Conservation (phyloP, 2,113 vertebrate genomes). For the Damaliscus lunatus region DNA sequence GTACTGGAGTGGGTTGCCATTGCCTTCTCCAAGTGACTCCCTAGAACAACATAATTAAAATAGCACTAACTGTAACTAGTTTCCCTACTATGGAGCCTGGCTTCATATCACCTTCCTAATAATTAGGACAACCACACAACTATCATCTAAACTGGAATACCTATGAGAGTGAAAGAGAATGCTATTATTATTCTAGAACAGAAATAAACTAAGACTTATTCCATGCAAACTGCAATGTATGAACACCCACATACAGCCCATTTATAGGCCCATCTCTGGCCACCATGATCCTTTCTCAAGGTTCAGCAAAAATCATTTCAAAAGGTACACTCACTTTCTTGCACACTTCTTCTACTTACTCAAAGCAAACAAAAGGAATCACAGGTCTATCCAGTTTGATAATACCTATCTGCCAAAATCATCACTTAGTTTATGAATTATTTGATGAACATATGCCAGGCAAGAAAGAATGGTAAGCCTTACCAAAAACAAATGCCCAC, state of each 20-base stretch:
- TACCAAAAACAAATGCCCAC: constrained; percentile 38
- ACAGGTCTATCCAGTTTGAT: constrained; percentile 25
- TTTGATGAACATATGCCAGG: constrained; percentile 7
- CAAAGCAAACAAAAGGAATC: constrained; percentile 24
- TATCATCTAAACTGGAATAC: constrained; percentile 27
- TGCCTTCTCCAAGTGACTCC: background rate
- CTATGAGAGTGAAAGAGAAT: constrained; percentile 17
- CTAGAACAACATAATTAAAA: constrained; percentile 27
- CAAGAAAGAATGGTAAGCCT: constrained; percentile 29
- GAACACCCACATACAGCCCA: background rate
- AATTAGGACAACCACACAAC: background rate
- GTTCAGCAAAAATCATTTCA: constrained; percentile 20
- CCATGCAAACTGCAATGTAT: background rate
- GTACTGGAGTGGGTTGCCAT: too few relatives aligned
- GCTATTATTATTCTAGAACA: constrained; percentile 1
- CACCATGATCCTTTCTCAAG: constrained; percentile 30
- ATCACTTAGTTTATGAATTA: constrained; percentile 27
- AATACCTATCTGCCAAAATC: constrained; percentile 30
- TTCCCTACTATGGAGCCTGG: background rate
- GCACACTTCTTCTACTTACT: background rate
- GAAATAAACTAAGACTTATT: constrained; percentile 17
- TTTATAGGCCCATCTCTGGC: background rate
- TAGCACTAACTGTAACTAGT: background rate
- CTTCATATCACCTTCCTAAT: background rate
- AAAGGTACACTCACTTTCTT: constrained; percentile 25